A percentile compares a stretch with the other conserved stretches of the same genome.
Evolutionary conservation across 2,888 invertebrate species (phyloP).

Genomic region (Aricia artaxerxes): DNA sequence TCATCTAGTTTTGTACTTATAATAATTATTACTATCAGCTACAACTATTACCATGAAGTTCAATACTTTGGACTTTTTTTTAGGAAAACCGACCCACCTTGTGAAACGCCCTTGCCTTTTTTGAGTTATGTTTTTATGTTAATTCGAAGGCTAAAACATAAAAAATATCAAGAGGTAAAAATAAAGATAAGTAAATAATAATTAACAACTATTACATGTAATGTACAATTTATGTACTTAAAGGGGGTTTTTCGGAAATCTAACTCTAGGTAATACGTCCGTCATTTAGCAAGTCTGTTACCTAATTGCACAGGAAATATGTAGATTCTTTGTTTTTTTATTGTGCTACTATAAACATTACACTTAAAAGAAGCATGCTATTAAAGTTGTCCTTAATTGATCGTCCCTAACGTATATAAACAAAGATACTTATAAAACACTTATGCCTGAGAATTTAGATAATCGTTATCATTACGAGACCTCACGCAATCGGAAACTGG

Average conservation of each 20-base stretch:
- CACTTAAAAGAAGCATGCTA: background rate
- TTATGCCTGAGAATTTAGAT: conserved; percentile 7
- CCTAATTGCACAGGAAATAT: background rate
- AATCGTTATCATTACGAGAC: conserved; percentile 5
- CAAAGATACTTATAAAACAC: conserved; percentile 14
- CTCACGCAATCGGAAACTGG: conserved; percentile 14
- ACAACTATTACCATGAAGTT: too few relatives aligned
- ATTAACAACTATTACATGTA: too few relatives aligned
- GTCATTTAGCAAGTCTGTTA: background rate
- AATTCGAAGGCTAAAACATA: too few relatives aligned
- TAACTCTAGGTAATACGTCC: background rate
- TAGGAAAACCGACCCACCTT: too few relatives aligned
- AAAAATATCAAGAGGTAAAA: too few relatives aligned
- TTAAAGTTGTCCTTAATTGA: background rate
- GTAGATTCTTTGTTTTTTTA: background rate
- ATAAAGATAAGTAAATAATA: too few relatives aligned
- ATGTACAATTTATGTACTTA: background rate
- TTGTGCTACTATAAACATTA: background rate
- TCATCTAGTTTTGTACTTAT: too few relatives aligned
- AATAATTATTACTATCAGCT: too few relatives aligned
- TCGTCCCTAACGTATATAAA: background rate
- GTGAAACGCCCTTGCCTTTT: too few relatives aligned
- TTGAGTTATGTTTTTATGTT: too few relatives aligned
- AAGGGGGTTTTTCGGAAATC: background rate
- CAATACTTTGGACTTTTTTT: too few relatives aligned